Conservation (phyloP, 2,113 vertebrate genomes). For the Catharus minimus region DNA sequence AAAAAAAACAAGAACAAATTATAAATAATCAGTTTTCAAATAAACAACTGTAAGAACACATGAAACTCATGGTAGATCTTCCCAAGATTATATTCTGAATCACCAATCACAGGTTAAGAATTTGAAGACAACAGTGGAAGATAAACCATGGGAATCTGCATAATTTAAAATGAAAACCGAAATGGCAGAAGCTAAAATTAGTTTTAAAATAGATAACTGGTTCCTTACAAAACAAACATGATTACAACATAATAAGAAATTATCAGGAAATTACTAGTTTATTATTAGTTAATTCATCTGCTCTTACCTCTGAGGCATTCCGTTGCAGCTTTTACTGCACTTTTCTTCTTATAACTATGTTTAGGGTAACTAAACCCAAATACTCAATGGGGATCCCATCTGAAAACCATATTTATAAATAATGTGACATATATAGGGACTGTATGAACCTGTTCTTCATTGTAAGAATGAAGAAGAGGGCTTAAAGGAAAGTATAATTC, state of each 20-base stretch:
- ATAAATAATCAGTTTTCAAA: background rate
- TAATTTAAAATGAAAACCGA: background rate
- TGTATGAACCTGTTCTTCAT: background rate
- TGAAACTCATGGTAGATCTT: background rate
- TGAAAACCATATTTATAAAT: background rate
- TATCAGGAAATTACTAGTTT: background rate
- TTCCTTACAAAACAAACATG: background rate
- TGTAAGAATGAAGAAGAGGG: background rate
- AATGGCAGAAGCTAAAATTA: background rate
- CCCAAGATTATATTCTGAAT: background rate
- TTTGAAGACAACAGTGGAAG: background rate
- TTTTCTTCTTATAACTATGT: background rate
- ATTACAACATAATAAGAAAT: background rate
- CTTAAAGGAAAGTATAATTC: background rate
- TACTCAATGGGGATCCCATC: accelerated
- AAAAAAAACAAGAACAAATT: accelerated
- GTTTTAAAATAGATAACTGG: background rate
- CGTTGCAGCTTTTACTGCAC: background rate
- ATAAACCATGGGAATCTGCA: background rate
- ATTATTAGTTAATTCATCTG: background rate
- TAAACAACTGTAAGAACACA: background rate
- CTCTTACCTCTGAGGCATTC: background rate
- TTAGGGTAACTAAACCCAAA: background rate
- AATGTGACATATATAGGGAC: background rate
- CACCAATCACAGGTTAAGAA: background rate